A percentile compares a stretch with the other conserved stretches of the same genome.
Evolutionary conservation across 2,888 invertebrate genomes (phyloP).

Genomic region (Hemistola chrysoprasaria): DNA sequence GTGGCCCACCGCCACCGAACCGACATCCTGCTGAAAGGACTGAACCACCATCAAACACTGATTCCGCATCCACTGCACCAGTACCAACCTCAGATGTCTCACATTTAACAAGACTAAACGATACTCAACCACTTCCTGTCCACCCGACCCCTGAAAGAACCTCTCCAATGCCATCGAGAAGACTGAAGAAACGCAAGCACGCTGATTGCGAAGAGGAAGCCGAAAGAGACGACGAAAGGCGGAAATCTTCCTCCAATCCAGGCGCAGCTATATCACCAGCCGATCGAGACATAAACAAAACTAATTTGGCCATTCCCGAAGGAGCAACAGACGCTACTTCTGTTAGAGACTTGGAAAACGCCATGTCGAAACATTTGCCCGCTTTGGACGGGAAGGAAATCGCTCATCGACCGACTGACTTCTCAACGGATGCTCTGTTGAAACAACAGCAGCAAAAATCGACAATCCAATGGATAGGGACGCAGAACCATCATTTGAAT

Average conservation of each 20-base stretch:
- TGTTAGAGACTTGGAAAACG: slow-evolving; percentile 96
- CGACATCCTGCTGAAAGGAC: slow-evolving; percentile 65
- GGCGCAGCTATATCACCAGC: slow-evolving; percentile 65
- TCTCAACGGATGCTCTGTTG: slow-evolving; percentile 91
- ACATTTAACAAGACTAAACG: slow-evolving; percentile 70
- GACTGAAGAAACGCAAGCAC: slow-evolving; percentile 76
- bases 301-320: slow-evolving; percentile 64
- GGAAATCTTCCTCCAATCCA: slow-evolving; percentile 71
- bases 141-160: slow-evolving; percentile 71
- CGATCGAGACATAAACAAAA: slow-evolving; percentile 69
- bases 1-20: slow-evolving; percentile 62
- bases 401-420: slow-evolving; percentile 90
- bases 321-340: slow-evolving; percentile 81
- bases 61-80: slow-evolving; percentile 69
- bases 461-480: slow-evolving; percentile 97
- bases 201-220: slow-evolving; percentile 71
- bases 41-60: slow-evolving; percentile 64
- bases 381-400: slow-evolving; percentile 79
- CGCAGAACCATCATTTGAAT: slow-evolving; percentile 85
- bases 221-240: slow-evolving; percentile 69
- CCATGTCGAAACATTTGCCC: slow-evolving; percentile 97
- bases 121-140: slow-evolving; percentile 66
- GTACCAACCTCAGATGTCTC: slow-evolving; percentile 68
- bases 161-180: slow-evolving; percentile 85
- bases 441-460: slow-evolving; percentile 90